phyloP scores from a whole-genome alignment of 2,888 invertebrate genomes.

The Cheilosia urbana region DNA sequence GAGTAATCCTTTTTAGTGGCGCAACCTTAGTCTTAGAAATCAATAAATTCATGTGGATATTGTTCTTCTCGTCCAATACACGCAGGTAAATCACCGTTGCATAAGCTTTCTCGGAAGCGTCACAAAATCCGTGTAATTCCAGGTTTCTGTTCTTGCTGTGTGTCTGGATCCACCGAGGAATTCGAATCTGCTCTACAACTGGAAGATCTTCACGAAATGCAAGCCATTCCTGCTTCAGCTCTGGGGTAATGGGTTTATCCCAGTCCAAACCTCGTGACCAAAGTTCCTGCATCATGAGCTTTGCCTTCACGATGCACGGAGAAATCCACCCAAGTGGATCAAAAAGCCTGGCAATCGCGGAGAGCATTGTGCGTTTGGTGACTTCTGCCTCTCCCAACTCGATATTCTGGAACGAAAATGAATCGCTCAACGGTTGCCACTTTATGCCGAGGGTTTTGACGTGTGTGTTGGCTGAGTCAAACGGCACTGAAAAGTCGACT shows the following conservation, averaged over 20 bases:
- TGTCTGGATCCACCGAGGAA: slow-evolving; percentile 14
- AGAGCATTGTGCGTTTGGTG: slow-evolving; percentile 29
- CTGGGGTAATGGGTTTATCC: slow-evolving; percentile 12
- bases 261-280: slow-evolving; percentile 9
- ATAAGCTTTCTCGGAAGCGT: slow-evolving; percentile 39
- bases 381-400: background rate
- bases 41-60: slow-evolving; percentile 8
- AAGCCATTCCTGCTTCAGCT: slow-evolving; percentile 16
- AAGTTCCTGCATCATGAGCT: slow-evolving; percentile 32
- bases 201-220: slow-evolving; percentile 4
- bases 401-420: slow-evolving; percentile 16
- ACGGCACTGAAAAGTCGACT: slow-evolving; percentile 1
- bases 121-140: slow-evolving; percentile 41
- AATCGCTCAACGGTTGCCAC: slow-evolving; percentile 20
- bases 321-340: slow-evolving; percentile 50
- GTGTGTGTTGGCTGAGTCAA: slow-evolving; percentile 10
- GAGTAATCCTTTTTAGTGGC: slow-evolving; percentile 7
- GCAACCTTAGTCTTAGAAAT: slow-evolving; percentile 25
- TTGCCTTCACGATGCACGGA: slow-evolving; percentile 22
- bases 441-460: slow-evolving; percentile 29
- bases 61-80: background rate
- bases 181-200: slow-evolving; percentile 3
- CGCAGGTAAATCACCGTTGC: slow-evolving; percentile 19
- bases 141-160: background rate
- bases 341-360: slow-evolving; percentile 31